Base-by-base conservation (phyloP, 2,113 vertebrate species). In the Hyaena hyaena region DNA sequence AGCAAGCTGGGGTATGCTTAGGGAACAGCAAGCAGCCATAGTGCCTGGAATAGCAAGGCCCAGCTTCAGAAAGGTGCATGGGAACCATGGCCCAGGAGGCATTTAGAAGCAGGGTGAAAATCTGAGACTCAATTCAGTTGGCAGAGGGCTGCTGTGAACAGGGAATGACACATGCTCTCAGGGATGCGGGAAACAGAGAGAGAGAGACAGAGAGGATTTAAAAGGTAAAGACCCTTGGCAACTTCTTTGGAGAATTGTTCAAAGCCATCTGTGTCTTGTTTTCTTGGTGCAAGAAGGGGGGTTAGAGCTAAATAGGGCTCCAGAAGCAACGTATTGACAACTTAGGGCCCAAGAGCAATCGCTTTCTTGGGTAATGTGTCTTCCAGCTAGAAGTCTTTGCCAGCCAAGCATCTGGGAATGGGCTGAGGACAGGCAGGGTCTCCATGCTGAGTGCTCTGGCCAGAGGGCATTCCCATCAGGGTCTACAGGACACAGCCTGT, bases 231-330 rank as follows among this genome's bases (percentile, higher is more conserved):
- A 50, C 90, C 28, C 76, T 69, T 90, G 94, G 65, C 87, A 87
- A 81, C 33, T 94, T 97, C 69, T 93, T 63, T 88, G 82, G 58
- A 95, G 58, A 76, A 68, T 39, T 95, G 69, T 83, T 69, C 88
- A 90, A 93, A 98, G 92, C 71, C 92, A 66, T 48, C 69, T 93
- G 50, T 35, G 12, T 63, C 65, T 82, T 90, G 45, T 93, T 88
- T 97, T 50, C 35, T 94, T 90, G 93, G 14, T 45, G 53, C 15
- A 39, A 39, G 39, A 93, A 90, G 31, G 81, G 76, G 48, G 39
- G 79, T 9, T 68, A 28, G 74, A 97, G 69, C 33, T 7, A 80
- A 94, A 74, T 1, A 90, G 76, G 89, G 50, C 61, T 88, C 74
- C 48, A 15, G 74, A 80, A 71, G 82, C 45, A 61, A 19, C 26